phyloP scores from a whole-genome alignment of 2,888 invertebrate genomes.

The Erebia palarica region DNA sequence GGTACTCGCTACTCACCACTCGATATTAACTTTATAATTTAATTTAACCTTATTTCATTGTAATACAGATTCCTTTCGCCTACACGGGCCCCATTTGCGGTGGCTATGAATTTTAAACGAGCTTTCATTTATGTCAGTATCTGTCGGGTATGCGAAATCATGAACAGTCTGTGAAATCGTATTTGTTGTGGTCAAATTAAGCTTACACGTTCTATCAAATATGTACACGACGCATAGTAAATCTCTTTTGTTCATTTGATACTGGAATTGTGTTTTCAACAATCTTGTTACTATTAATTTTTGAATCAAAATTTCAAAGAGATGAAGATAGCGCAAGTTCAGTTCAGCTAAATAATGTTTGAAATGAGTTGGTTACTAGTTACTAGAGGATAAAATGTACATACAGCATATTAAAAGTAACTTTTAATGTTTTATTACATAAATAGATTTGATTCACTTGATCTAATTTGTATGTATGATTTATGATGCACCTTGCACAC shows the following conservation, averaged over 20 bases:
- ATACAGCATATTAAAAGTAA: too few species aligned
- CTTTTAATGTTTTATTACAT: too few species aligned
- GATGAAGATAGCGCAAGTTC: not conserved
- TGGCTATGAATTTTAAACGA: slow-evolving; percentile 45
- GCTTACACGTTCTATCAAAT: slow-evolving; percentile 26
- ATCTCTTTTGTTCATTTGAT: not conserved
- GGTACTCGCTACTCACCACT: not conserved
- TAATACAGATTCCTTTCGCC: slow-evolving; percentile 25
- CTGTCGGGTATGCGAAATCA: slow-evolving; percentile 48
- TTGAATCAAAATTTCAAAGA: not conserved
- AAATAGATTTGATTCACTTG: too few species aligned
- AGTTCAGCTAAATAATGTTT: not conserved
- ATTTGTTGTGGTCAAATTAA: slow-evolving; percentile 41
- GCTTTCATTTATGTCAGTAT: slow-evolving; percentile 47
- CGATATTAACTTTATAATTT: slow-evolving; percentile 23
- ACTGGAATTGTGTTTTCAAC: not conserved
- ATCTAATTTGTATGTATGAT: too few species aligned
- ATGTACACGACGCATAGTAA: slow-evolving; percentile 1
- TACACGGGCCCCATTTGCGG: slow-evolving; percentile 9
- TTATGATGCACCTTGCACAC: slow-evolving; percentile 27
- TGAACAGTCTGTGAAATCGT: slow-evolving; percentile 41
- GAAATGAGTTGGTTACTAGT: too few species aligned
- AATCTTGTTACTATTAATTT: not conserved
- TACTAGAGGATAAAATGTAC: too few species aligned
- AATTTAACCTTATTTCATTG: slow-evolving; percentile 27